phyloP scores from a whole-genome alignment of 2,888 invertebrate species.

The Parapristionchus giblindavisi region DNA sequence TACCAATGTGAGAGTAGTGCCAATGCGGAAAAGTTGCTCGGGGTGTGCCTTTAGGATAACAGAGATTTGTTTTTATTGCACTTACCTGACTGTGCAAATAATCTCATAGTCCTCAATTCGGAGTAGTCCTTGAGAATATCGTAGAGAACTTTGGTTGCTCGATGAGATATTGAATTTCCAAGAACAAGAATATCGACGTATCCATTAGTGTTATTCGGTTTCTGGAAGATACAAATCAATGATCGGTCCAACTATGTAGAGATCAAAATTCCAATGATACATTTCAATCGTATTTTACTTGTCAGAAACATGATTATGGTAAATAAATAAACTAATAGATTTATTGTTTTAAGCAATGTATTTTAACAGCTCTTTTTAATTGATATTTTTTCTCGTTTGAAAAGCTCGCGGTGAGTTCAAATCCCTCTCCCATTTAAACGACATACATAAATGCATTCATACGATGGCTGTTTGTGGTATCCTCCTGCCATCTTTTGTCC shows the following conservation, averaged over 20 bases:
- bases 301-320: too few relatives aligned
- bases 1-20: too few relatives aligned
- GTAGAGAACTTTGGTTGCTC: neutral
- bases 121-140: neutral
- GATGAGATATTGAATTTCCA: conserved; percentile 29
- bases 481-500: conserved; percentile 13
- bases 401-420: too few relatives aligned
- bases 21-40: too few relatives aligned
- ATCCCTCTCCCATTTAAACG: too few relatives aligned
- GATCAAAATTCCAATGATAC: neutral
- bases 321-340: too few relatives aligned
- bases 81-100: conserved; percentile 7
- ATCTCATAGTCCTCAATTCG: neutral
- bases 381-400: too few relatives aligned
- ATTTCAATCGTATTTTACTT: too few relatives aligned
- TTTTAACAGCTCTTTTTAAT: too few relatives aligned
- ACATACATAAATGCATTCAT: conserved; percentile 23
- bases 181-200: neutral
- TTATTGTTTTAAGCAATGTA: too few relatives aligned
- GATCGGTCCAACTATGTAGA: neutral
- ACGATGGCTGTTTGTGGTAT: neutral
- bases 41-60: too few relatives aligned
- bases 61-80: too few relatives aligned
- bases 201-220: conserved; percentile 11
- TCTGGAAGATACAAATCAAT: conserved; percentile 8